Base-by-base conservation (phyloP, 2,113 vertebrate species). In the Sialia sialis region DNA sequence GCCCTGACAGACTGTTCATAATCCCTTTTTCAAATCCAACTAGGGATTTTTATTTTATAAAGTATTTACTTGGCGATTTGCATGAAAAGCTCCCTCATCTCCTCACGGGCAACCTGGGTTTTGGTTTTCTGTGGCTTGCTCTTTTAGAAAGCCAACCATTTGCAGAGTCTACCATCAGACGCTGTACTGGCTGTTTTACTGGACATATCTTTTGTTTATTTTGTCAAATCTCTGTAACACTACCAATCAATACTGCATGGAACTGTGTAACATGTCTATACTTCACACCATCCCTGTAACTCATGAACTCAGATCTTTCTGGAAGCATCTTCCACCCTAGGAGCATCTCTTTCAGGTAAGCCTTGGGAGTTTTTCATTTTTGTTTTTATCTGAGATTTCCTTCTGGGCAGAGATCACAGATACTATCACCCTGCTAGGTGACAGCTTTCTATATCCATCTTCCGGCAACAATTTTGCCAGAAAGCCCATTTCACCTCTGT, bases 31-130 rank as follows among this genome's bases (percentile, higher is more conserved):
- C 52, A 70, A 72, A 94, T 79, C 32, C 69, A 92, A 2, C 25
- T 27, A 44, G 20, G 30, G 21, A 70, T 58, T 89, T 93, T 86
- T 5, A 84, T 76, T 92, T 84, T 66, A 54, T 39, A 16, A 91
- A 81, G 51, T 75, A 79, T 75, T 89, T 76, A 66, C 59, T 62
- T 87, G 56, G 36, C 15, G 38, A 41, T 86, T 70, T 94, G 29
- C 76, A 86, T 44, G 5, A 63, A 75, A 89, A 91, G 7, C 13
- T 68, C n/a, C n/a, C 62, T 85, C 36, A 36, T 44, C 64, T 84
- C 66, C 60, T 60, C 44, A 76, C 13, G 34, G 26, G 12, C 3
- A 1, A 59, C 21, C 10, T 43, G 30, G 15, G 0, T 26, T 90
- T 94, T 54, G 29, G 7, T 70, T 81, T 90, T 64, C 41, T 83